A percentile compares a stretch with the other conserved stretches of the same genome.
These are phyloP conservation scores for Apotomis turbidana DNA, from an alignment of 2,888 invertebrate genomes.

Conservation along the genomic window DNA sequence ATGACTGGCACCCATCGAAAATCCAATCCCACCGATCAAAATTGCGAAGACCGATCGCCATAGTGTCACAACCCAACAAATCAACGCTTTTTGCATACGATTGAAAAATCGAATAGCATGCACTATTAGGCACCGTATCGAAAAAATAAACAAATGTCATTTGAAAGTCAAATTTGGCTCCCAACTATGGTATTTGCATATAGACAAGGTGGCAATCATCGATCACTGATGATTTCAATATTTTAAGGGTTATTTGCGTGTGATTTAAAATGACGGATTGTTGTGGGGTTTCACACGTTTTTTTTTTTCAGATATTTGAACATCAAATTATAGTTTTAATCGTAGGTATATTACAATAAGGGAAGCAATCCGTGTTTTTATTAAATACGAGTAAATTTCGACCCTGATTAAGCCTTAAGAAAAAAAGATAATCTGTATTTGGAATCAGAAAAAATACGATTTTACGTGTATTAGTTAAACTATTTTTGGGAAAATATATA, in stretches of 20 bases:
- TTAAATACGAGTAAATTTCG: no score
- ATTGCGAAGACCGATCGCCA: constrained; percentile 51
- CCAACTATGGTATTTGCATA: constrained; percentile 75
- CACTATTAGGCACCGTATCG: constrained; percentile 72
- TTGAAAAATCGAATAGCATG: constrained; percentile 56
- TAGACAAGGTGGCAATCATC: constrained; percentile 74
- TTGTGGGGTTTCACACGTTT: constrained; percentile 56
- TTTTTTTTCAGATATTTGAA: constrained; percentile 43
- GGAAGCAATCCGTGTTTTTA: no score
- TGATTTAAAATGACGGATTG: constrained; percentile 53
- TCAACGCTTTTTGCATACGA: constrained; percentile 66
- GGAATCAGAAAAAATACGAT: no score
- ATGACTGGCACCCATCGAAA: constrained; percentile 68
- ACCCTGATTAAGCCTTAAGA: no score
- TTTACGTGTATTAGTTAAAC: no score
- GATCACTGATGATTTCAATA: constrained; percentile 72
- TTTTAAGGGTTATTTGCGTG: constrained; percentile 55
- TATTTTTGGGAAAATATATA: no score
- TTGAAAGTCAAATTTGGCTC: constrained; percentile 78
- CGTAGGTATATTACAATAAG: no score
- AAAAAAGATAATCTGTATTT: no score
- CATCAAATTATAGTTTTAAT: no score
- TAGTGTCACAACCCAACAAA: constrained; percentile 55
- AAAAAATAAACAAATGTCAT: constrained; percentile 76
- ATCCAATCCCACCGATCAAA: constrained; percentile 58